Evolutionary conservation across 2,888 invertebrate genomes (phyloP).

Genomic region (Psococerastis gibbosa): DNA sequence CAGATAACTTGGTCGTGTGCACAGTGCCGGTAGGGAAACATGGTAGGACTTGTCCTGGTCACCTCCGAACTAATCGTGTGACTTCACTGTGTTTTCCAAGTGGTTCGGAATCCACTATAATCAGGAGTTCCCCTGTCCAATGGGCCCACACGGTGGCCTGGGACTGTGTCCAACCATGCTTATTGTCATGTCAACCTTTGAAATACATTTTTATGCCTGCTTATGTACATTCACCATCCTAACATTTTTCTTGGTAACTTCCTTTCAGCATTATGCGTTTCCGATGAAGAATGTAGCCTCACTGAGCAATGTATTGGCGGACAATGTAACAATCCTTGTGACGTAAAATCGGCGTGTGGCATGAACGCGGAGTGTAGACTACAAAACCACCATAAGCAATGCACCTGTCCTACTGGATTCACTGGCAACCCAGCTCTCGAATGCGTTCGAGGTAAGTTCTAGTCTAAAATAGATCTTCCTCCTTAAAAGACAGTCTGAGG

Average conservation of each 20-base stretch:
- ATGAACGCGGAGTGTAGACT: constrained; percentile 62
- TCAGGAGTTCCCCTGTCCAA: no score
- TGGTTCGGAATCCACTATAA: no score
- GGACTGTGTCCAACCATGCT: no score
- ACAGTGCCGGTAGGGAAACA: no score
- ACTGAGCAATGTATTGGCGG: constrained; percentile 64
- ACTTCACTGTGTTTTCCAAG: no score
- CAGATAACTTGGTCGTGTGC: no score
- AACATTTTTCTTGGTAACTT: background rate
- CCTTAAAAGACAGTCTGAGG: background rate
- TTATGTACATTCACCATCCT: no score
- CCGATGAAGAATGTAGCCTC: constrained; percentile 59
- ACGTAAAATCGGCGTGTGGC: constrained; percentile 56
- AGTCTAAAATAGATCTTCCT: constrained; percentile 6
- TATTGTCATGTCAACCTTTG: no score
- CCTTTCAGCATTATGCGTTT: constrained; percentile 48
- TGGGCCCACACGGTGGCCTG: no score
- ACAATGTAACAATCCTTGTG: constrained; percentile 65
- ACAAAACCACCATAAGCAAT: constrained; percentile 52
- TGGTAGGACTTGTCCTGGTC: no score
- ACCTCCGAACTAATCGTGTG: no score
- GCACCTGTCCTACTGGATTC: constrained; percentile 67
- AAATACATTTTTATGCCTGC: no score
- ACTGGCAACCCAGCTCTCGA: constrained; percentile 69
- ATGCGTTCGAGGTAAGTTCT: constrained; percentile 52